Conservation (phyloP, 2,888 invertebrate genomes). For the Ferrisia virgata region DNA sequence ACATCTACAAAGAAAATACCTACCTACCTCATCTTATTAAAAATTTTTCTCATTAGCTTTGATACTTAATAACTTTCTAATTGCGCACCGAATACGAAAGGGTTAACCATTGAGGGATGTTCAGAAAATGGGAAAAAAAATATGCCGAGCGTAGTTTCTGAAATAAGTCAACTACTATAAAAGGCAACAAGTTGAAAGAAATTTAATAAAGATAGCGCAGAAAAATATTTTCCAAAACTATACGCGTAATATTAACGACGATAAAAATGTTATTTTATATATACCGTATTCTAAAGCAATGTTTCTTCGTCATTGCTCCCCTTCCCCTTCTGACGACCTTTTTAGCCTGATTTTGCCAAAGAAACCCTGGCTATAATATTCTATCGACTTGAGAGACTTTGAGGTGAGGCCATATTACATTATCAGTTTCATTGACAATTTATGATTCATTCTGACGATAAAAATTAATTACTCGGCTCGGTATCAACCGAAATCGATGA, state of each 20-base stretch:
- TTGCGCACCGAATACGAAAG: neutral
- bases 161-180: neutral
- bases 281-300: neutral
- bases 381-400: too few species aligned
- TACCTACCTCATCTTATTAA: too few species aligned
- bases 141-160: neutral
- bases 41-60: conserved; percentile 11
- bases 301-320: too few species aligned
- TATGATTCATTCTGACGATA: too few species aligned
- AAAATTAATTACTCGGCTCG: too few species aligned
- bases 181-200: conserved; percentile 3
- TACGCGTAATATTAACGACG: neutral
- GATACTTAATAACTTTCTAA: neutral
- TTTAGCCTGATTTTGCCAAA: too few species aligned
- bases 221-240: conserved; percentile 1
- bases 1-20: neutral
- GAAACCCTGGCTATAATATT: too few species aligned
- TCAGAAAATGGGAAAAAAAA: neutral
- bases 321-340: too few species aligned
- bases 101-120: neutral
- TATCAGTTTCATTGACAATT: too few species aligned
- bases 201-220: neutral
- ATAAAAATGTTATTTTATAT: neutral
- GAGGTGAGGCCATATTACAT: too few species aligned
- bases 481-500: too few species aligned